phyloP scores from a whole-genome alignment of 2,797 vertebrate species.

The Allenopithecus nigroviridis region DNA sequence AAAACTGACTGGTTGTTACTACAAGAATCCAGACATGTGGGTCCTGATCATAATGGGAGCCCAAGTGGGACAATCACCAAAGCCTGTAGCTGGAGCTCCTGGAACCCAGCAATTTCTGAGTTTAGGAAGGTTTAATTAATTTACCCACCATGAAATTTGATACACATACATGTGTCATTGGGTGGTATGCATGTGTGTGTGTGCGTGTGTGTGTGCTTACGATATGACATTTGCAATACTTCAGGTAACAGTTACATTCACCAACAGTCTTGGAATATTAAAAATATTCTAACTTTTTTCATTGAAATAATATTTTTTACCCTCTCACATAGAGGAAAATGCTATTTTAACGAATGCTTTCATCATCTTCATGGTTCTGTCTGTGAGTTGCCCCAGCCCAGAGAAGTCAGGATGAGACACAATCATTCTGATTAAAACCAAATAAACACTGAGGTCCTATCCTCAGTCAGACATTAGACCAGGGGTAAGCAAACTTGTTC shows the following conservation, averaged over 20 bases:
- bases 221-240: conserved; percentile 31
- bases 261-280: conserved; percentile 30
- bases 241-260: conserved; percentile 46
- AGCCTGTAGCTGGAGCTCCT: not conserved
- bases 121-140: conserved; percentile 25
- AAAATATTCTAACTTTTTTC: conserved; percentile 45
- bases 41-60: not conserved
- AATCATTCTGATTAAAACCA: conserved; percentile 51
- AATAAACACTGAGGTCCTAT: not conserved
- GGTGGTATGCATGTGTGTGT: not conserved
- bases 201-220: not conserved
- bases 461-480: not conserved
- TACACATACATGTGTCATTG: not conserved
- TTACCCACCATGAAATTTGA: conserved; percentile 19
- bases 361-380: conserved; percentile 13
- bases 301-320: conserved; percentile 31
- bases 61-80: not conserved
- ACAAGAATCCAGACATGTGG: not conserved
- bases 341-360: conserved; percentile 32
- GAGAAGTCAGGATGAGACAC: not conserved
- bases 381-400: not conserved
- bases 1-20: not conserved
- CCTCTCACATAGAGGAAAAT: not conserved
- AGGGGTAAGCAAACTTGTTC: not conserved
- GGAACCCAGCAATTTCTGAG: not conserved